A percentile compares a stretch with the other conserved stretches of the same genome.
Evolutionary conservation across 2,888 invertebrate genomes (phyloP).

Genomic region (Brachyopa scutellaris): DNA sequence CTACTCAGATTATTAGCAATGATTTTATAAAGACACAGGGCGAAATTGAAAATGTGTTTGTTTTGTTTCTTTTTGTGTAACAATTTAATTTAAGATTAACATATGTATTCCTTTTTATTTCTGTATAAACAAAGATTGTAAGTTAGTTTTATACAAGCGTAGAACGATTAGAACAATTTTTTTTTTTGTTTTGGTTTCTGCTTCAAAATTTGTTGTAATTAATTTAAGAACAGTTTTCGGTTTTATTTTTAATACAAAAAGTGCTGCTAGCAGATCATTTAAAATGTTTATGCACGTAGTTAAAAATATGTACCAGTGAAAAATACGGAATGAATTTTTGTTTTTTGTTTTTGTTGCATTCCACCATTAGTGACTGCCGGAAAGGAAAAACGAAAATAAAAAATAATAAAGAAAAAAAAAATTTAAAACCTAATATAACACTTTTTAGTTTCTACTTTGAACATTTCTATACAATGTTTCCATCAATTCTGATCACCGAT

Average conservation of each 20-base stretch:
- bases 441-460: constrained; percentile 65
- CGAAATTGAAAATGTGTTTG: constrained; percentile 21
- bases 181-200: constrained; percentile 41
- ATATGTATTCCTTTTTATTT: constrained; percentile 3
- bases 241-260: too few species aligned
- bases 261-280: too few species aligned
- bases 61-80: constrained; percentile 42
- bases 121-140: constrained; percentile 29
- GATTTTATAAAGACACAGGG: constrained; percentile 30
- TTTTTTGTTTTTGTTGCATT: constrained; percentile 23
- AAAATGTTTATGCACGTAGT: background rate
- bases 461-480: constrained; percentile 62
- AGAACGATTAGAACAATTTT: constrained; percentile 52
- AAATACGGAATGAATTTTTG: constrained; percentile 62
- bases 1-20: constrained; percentile 14
- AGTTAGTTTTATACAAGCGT: constrained; percentile 53
- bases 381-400: constrained; percentile 5
- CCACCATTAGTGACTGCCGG: constrained; percentile 20
- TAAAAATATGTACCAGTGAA: background rate
- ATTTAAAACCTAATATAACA: constrained; percentile 58
- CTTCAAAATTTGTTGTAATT: constrained; percentile 45
- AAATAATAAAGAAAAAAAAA: constrained; percentile 1
- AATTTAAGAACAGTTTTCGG: too few species aligned
- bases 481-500: constrained; percentile 60
- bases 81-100: constrained; percentile 59